phyloP scores from a whole-genome alignment of 2,888 invertebrate species.

The Stramonita haemastoma region DNA sequence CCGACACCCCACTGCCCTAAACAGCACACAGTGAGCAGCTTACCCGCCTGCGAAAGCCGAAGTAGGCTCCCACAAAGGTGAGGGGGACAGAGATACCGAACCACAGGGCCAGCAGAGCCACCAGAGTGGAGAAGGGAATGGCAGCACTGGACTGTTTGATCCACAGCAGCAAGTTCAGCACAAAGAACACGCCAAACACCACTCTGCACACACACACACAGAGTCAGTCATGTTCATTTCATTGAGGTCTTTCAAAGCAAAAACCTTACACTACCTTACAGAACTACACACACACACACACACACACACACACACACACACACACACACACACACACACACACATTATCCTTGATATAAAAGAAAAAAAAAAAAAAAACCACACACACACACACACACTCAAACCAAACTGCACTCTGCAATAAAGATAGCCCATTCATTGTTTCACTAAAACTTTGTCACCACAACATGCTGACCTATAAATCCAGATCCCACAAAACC shows the following conservation, averaged over 20 bases:
- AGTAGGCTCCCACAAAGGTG: conserved; percentile 98
- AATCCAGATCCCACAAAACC: too few species aligned
- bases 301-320: too few species aligned
- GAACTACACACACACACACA: neutral
- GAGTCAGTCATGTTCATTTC: too few species aligned
- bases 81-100: conserved; percentile 98
- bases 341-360: too few species aligned
- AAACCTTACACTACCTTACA: too few species aligned
- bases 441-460: too few species aligned
- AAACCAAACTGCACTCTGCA: too few species aligned
- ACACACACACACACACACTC: too few species aligned
- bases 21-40: conserved; percentile 56
- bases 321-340: too few species aligned
- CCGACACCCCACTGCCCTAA: neutral
- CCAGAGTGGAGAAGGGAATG: conserved; percentile 95
- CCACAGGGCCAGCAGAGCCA: conserved; percentile 96
- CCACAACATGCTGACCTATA: too few species aligned
- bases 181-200: conserved; percentile 97
- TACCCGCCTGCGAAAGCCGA: conserved; percentile 97
- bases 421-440: too few species aligned
- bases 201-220: conserved; percentile 82
- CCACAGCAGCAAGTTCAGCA: conserved; percentile 98
- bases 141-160: conserved; percentile 96
- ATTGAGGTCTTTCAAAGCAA: too few species aligned
- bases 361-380: neutral